A percentile compares a stretch with the other conserved stretches of the same genome.
phyloP scores from a whole-genome alignment of 2,888 invertebrate genomes.

The Apamea anceps region DNA sequence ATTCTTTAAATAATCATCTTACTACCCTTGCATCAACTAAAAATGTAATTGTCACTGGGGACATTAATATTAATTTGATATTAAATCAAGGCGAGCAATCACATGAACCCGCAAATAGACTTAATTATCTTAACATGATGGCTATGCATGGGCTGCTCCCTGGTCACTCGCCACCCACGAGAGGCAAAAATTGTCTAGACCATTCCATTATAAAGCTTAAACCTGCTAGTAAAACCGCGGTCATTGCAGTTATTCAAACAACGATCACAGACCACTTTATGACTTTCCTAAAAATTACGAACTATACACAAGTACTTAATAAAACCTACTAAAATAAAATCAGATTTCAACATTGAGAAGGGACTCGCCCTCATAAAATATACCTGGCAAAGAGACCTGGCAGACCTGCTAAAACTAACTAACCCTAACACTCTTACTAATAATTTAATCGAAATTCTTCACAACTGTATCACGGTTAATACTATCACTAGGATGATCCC shows the following conservation, averaged over 20 bases:
- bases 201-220: neutral
- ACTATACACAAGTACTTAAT: no score
- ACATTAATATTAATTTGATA: no score
- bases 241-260: neutral
- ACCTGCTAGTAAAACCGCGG: neutral
- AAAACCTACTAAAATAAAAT: no score
- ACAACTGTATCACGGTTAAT: no score
- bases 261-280: conserved; percentile 1
- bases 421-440: neutral
- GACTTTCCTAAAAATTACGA: no score
- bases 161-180: neutral
- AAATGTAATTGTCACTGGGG: no score
- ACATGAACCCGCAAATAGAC: neutral
- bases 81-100: neutral
- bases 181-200: neutral
- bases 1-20: no score
- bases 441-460: neutral
- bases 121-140: conserved; percentile 7
- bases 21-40: no score
- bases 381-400: neutral
- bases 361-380: neutral
- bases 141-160: conserved; percentile 10
- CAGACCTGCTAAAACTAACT: neutral
- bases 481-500: neutral
- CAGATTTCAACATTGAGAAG: no score